A percentile compares a stretch with the other conserved stretches of the same genome.
Conservation (phyloP, 2,888 invertebrate genomes). For the Ariolimax columbianus region DNA sequence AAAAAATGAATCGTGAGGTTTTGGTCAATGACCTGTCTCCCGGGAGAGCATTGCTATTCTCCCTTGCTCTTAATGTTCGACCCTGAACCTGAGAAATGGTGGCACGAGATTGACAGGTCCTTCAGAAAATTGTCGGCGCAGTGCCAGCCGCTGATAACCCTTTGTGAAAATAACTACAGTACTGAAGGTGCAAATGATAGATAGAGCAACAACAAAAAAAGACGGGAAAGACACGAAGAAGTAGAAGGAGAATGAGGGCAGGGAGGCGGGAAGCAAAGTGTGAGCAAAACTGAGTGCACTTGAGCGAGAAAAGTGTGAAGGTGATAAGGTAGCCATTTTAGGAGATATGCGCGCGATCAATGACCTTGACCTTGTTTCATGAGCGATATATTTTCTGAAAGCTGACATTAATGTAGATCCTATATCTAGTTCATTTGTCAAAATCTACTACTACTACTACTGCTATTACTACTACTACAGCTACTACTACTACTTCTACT, state of each 20-base stretch:
- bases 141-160: not conserved
- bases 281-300: too few relatives aligned
- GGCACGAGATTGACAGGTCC: conserved; percentile 1
- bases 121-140: not conserved
- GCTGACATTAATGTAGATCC: too few relatives aligned
- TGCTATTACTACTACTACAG: too few relatives aligned
- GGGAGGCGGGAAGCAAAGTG: not conserved
- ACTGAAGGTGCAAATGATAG: not conserved
- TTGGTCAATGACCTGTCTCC: not conserved
- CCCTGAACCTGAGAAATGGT: not conserved
- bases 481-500: too few relatives aligned
- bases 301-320: too few relatives aligned
- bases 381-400: too few relatives aligned
- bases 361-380: too few relatives aligned
- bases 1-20: too few relatives aligned
- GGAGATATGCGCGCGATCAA: too few relatives aligned
- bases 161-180: not conserved
- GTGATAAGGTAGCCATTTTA: too few relatives aligned
- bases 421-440: too few relatives aligned
- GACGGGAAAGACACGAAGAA: not conserved
- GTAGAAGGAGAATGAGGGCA: not conserved
- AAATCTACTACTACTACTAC: too few relatives aligned
- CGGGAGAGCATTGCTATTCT: not conserved
- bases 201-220: not conserved
- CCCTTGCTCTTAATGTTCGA: not conserved